Base-by-base conservation (phyloP, 2,113 vertebrate species). In the Pyrgilauda ruficollis region DNA sequence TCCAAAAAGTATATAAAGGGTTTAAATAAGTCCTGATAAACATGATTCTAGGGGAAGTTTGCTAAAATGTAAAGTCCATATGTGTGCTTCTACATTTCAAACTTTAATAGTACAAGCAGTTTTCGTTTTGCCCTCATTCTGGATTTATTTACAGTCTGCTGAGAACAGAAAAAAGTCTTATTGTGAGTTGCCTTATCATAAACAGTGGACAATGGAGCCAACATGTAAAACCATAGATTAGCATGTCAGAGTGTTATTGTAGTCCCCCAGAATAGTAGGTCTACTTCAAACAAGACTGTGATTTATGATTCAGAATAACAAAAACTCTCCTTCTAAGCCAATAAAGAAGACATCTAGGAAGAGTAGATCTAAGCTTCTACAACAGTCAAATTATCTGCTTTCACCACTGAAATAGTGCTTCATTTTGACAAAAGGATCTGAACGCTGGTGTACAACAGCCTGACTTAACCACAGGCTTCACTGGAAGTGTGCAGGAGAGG, bases 11-110 rank as follows among this genome's bases (percentile, higher is more conserved):
- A 28, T 41, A 28, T 55, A 19, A 56, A 41, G 6, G 9, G 19
- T 64, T 64, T 56, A 47, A 56, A 64, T 28, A 56, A 64, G 12
- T 53, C 30, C 27, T n/a, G 35, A 78, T 30, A n/a, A 92, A 93
- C 73, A 19, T 0, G 0, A 5, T 39, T 72, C 7, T 41, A 49
- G 24, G 0, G 0, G 33, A 69, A 11, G 13, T 89, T 86, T 86
- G 9, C 20, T 91, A 33, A 86, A 84, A 76, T 67, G 5, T 79
- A 47, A 78, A 53, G 43, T 62, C 22, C 17, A 5, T 28, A 15
- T 80, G 5, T 66, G 87, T 70, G 33, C 33, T 63, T 70, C 46
- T 85, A 41, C 8, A 22, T 92, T 91, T 70, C 67, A 89, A 95
- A 70, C 14, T 16, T 79, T 41, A 59, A 41, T 7, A 21, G 28